These are phyloP conservation scores for Oxytorus armatus DNA, from an alignment of 2,888 invertebrate species.

Conservation along the genomic window DNA sequence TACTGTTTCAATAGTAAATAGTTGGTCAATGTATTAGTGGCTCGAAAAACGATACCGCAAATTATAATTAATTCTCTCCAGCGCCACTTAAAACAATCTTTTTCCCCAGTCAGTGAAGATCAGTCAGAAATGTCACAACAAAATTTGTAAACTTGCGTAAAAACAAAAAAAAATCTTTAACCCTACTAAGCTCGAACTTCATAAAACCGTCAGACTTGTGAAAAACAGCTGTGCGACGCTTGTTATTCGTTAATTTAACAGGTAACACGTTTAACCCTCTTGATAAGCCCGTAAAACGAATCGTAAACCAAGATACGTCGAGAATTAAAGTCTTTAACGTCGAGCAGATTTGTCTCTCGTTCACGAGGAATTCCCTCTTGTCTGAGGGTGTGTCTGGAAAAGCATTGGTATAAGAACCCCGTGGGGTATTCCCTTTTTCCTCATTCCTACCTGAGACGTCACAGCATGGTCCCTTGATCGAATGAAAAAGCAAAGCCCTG, in stretches of 20 bases:
- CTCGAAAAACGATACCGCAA: too few species aligned
- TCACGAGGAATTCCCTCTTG: conserved; percentile 12
- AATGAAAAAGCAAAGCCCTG: conserved; percentile 56
- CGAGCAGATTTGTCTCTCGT: conserved; percentile 21
- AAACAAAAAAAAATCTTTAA: too few species aligned
- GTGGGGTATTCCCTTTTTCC: conserved; percentile 20
- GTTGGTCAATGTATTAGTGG: too few species aligned
- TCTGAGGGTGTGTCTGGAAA: conserved; percentile 27
- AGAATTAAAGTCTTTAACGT: conserved; percentile 7
- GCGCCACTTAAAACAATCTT: too few species aligned
- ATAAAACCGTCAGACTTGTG: background rate
- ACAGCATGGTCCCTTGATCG: conserved; percentile 50
- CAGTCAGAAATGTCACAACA: too few species aligned
- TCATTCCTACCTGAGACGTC: conserved; percentile 37
- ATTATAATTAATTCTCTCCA: too few species aligned
- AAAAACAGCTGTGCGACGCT: background rate
- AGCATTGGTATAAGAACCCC: conserved; percentile 2
- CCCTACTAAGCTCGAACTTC: too few species aligned
- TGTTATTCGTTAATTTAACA: background rate
- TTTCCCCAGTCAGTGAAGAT: too few species aligned
- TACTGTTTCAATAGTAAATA: too few species aligned
- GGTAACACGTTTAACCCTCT: conserved; percentile 5
- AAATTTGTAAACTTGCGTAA: too few species aligned
- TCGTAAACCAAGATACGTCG: background rate
- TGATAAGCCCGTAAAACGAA: conserved; percentile 3